Conservation (phyloP, 2,888 invertebrate genomes). For the Atethmia centrago region DNA sequence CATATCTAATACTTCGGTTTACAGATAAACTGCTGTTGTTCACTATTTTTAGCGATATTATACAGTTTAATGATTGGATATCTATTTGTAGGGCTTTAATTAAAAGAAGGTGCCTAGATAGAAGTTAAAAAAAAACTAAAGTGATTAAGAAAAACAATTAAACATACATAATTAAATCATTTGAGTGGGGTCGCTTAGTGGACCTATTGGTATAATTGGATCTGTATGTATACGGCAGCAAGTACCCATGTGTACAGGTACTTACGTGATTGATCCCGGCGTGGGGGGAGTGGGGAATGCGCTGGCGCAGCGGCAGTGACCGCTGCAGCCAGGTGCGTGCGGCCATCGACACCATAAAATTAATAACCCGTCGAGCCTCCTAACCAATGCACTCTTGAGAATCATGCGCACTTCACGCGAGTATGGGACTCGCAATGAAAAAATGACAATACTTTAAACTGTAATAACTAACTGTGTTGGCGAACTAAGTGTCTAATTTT, state of each 20-base stretch:
- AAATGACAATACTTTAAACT: slow-evolving; percentile 51
- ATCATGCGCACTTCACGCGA: slow-evolving; percentile 80
- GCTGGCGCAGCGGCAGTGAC: slow-evolving; percentile 84
- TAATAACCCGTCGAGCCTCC: slow-evolving; percentile 89
- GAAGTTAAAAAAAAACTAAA: neutral
- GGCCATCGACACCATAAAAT: slow-evolving; percentile 91
- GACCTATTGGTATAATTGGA: slow-evolving; percentile 28
- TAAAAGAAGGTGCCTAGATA: neutral
- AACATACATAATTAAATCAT: slow-evolving; percentile 23
- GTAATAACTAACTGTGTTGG: slow-evolving; percentile 6
- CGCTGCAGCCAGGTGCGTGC: slow-evolving; percentile 88
- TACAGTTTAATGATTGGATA: neutral
- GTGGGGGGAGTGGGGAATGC: slow-evolving; percentile 66
- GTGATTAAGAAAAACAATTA: slow-evolving; percentile 17
- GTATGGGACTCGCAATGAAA: slow-evolving; percentile 59
- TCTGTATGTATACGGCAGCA: slow-evolving; percentile 46
- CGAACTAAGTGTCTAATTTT: neutral
- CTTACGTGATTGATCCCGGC: slow-evolving; percentile 84
- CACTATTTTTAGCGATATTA: slow-evolving; percentile 45
- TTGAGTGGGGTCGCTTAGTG: slow-evolving; percentile 22
- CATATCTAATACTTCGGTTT: slow-evolving; percentile 61
- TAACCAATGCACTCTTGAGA: slow-evolving; percentile 86
- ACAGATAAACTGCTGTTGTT: slow-evolving; percentile 67
- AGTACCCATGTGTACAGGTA: slow-evolving; percentile 62
- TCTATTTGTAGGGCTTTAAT: neutral